phyloP scores from a whole-genome alignment of 1,140 invertebrate species.

The Neodiprion pinetum region DNA sequence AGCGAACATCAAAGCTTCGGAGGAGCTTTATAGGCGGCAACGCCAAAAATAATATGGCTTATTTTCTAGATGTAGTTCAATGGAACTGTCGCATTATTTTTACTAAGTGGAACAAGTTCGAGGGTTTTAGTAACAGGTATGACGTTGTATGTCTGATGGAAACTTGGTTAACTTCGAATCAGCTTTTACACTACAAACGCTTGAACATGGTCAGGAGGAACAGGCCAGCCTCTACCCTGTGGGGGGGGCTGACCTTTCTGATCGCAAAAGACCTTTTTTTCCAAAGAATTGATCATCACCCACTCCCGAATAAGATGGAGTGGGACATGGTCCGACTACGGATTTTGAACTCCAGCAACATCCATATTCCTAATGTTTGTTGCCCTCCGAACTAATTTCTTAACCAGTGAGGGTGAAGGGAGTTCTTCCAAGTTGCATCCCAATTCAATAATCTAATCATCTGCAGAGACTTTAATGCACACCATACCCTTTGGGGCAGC shows the following conservation, averaged over 20 bases:
- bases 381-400: not conserved
- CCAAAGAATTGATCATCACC: not conserved
- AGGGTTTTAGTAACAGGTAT: constrained; percentile 9
- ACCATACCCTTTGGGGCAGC: not conserved
- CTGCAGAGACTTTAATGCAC: constrained; percentile 28
- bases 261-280: constrained; percentile 20
- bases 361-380: constrained; percentile 15
- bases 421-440: not conserved
- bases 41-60: not conserved
- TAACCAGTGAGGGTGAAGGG: not conserved
- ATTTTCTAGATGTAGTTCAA: constrained; percentile 18
- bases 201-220: constrained; percentile 28
- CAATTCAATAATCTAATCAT: not conserved
- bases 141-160: constrained; percentile 22
- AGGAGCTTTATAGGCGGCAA: not conserved
- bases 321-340: constrained; percentile 9
- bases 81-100: constrained; percentile 24
- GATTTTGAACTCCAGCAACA: not conserved
- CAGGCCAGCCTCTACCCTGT: not conserved
- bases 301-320: constrained; percentile 6
- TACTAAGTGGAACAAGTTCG: constrained; percentile 17
- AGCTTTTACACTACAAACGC: not conserved
- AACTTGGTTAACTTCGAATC: constrained; percentile 18
- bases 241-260: constrained; percentile 22
- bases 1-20: not conserved